Conservation (phyloP, 1,140 invertebrate genomes). For the Micrasema minimum region DNA sequence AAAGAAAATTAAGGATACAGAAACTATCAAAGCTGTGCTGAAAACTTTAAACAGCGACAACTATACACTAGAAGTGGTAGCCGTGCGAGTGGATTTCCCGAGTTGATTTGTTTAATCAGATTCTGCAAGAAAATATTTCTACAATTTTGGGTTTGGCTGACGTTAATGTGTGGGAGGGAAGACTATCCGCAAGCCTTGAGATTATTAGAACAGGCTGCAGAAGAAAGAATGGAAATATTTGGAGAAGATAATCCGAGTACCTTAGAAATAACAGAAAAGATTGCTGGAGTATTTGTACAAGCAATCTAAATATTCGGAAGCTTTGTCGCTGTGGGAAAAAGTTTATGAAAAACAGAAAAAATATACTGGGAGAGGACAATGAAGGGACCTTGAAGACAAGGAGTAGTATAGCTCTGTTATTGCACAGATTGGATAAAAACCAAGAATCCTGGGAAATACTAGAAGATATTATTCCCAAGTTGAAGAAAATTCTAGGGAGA, state of each 20-base stretch:
- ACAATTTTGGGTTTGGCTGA: not conserved
- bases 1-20: not conserved
- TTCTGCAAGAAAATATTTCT: not conserved
- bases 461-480: not conserved
- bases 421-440: not conserved
- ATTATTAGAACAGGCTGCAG: not conserved
- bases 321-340: not conserved
- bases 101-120: not conserved
- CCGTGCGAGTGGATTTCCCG: not conserved
- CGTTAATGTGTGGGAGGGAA: not conserved
- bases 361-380: not conserved
- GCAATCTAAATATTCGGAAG: slow-evolving; percentile 13
- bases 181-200: not conserved
- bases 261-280: not conserved
- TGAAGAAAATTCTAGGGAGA: not conserved
- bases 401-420: not conserved
- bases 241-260: slow-evolving; percentile 11
- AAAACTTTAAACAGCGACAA: not conserved
- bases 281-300: not conserved
- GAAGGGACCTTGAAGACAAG: not conserved
- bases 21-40: not conserved
- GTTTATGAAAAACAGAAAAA: not conserved
- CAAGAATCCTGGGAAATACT: not conserved
- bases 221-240: slow-evolving; percentile 17
- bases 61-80: not conserved